Base-by-base conservation (phyloP, 2,797 vertebrate species). In the Tauraco hartlaubi region DNA sequence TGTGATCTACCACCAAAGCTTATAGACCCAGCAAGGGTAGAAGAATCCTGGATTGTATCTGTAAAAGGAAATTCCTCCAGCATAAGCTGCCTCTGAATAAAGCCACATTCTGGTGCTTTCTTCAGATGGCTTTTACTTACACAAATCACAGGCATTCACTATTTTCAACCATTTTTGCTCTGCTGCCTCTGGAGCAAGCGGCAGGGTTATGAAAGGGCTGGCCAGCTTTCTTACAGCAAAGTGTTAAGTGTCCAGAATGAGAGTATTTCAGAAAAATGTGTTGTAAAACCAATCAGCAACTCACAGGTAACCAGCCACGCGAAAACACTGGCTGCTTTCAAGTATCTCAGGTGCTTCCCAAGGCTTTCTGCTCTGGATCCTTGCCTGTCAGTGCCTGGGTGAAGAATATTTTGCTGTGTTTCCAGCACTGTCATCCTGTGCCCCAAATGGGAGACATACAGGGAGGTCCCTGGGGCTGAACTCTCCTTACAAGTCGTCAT, bases 361-460 rank as follows among this genome's bases (percentile, higher is more conserved):
- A 37, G 21, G 29, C 63, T 12, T 23, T 31, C 18, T 88, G 21
- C 46, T 75, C 41, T 55, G 2, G 0, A 17, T 67, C 64, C 23
- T 77, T 2, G 0, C 37, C 56, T 85, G 61, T 15, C 37, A 13
- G 21, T 61, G 44, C n/a, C 43, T 22, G 69, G 23, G 31, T 14
- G 3, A 55, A 49, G 51, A 76, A 76, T 2, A 4, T 58, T 85
- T 68, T 59, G 23, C 8, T 41, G 29, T 48, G 20, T 75, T 89
- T 82, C 43, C 71, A 91, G 22, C 19, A 59, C 4, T 88, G 21
- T 23, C 41, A 81, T 41, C n/a, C 46, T 41, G n/a, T 66, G 52
- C 11, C 11, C 37, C 37, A 81, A 46, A 63, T 5, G 7, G 26
- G n/a, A 6, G 1, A 23, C 0, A 0, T 21, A 22, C 2, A 4